phyloP scores from a whole-genome alignment of 1,140 invertebrate genomes.

The Prorops nasuta region DNA sequence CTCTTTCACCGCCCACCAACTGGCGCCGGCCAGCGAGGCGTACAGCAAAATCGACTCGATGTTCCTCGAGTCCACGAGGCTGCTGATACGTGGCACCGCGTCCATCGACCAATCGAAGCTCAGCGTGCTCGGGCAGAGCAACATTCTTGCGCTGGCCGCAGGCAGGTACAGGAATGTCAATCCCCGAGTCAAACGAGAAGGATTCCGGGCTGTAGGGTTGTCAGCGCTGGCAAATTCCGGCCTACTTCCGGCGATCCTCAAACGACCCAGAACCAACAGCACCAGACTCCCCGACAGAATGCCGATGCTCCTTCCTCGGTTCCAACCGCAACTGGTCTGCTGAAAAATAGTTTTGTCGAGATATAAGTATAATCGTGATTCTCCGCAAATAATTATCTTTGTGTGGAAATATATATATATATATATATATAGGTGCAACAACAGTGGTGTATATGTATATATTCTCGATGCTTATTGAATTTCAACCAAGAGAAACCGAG shows the following conservation, averaged over 20 bases:
- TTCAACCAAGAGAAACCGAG: no score
- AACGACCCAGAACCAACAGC: conserved; percentile 44
- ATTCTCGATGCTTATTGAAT: no score
- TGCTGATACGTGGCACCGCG: conserved; percentile 77
- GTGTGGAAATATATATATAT: no score
- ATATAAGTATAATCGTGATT: no score
- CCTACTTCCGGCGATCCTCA: conserved; percentile 46
- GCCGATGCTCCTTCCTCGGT: conserved; percentile 35
- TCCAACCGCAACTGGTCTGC: conserved; percentile 34
- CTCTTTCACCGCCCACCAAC: conserved; percentile 39
- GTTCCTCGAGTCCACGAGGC: conserved; percentile 74
- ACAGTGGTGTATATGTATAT: no score
- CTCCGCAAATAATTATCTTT: no score
- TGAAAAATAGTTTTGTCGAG: neutral
- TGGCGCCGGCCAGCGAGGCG: conserved; percentile 48
- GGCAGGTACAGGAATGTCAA: conserved; percentile 88
- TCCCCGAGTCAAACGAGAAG: conserved; percentile 67
- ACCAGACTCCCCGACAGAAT: conserved; percentile 47
- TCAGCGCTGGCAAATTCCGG: conserved; percentile 85
- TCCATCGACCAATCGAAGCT: conserved; percentile 98
- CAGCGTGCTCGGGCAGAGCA: conserved; percentile 77
- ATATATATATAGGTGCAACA: no score
- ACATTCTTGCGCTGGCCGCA: conserved; percentile 78
- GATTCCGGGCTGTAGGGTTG: conserved; percentile 82
- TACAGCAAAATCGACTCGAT: conserved; percentile 73